Base-by-base conservation (phyloP, 2,888 invertebrate genomes). In the Mechanitis messenoides region DNA sequence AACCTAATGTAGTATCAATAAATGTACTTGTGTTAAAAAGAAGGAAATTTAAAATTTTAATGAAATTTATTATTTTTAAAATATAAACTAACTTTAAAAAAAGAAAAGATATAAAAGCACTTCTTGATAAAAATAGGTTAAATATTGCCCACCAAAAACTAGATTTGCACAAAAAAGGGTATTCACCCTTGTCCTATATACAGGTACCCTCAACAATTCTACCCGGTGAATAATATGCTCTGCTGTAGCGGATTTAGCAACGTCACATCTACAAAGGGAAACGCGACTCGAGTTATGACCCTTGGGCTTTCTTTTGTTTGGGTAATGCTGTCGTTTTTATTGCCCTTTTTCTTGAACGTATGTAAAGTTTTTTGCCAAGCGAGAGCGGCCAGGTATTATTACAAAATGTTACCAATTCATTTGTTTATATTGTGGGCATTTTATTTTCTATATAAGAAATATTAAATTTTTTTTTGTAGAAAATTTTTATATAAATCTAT, bases 291-390 rank as follows among this genome's bases (percentile, higher is more conserved):
- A 83, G 83, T 83, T 84, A 84, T 83, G 83, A 83, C 87, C 83
- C 83, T 79, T 79, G 76, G 84, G 80, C 77, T 78, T 78, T 76
- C 84, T 83, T 85, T 87, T 87, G 87, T 85, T 84, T 83, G 82
- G 78, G 77, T 82, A 81, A 83, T 84, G 81, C 74, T 75, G 70
- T 73, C 76, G 72, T 77, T 81, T 80, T 81, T 82, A 83, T 76
- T 75, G 73, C 72, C 71, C 76, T 72, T 74, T 69, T 71, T 70
- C 71, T 63, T 74, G 72, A 73, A 75, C 80, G 79, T 78, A 74
- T 74, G 72, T 71, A 66, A 75, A 75, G 73, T 73, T 78, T 75
- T 73, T 76, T 57, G 33, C 57, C 60, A 59, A 63, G n/a, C 53
- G 66, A 58, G 63, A 59, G 54, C 47, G n/a, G 62, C 53, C 66